Conservation (phyloP, 2,113 vertebrate species). For the Trichechus manatus region DNA sequence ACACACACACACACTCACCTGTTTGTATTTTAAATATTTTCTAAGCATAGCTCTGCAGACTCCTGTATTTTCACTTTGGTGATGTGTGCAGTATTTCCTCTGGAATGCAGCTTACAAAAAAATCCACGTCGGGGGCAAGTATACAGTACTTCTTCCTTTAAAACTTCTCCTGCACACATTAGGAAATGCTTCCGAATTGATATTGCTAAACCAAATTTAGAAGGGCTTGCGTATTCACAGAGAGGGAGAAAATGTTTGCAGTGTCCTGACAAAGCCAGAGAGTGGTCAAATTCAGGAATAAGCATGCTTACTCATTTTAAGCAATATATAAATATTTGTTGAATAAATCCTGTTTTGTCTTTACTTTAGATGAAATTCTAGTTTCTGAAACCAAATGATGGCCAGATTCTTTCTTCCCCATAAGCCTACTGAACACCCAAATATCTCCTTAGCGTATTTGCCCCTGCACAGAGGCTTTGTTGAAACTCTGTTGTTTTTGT, state of each 20-base stretch:
- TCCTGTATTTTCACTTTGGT: neutral
- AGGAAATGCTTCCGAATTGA: neutral
- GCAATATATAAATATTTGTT: conserved; percentile 24
- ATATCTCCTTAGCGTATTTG: neutral
- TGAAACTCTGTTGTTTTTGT: neutral
- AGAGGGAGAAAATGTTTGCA: neutral
- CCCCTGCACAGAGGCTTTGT: neutral
- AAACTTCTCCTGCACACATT: neutral
- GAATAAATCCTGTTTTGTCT: conserved; percentile 30
- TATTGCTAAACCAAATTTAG: neutral
- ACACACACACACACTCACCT: neutral
- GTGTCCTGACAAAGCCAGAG: conserved; percentile 1
- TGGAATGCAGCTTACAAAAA: neutral
- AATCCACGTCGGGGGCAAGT: neutral
- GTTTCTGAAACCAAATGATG: neutral
- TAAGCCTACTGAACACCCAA: neutral
- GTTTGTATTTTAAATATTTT: conserved; percentile 16
- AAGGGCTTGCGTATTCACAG: neutral
- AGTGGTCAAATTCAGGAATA: neutral
- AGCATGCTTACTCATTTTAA: conserved; percentile 45
- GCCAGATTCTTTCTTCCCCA: neutral
- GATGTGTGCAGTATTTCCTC: neutral
- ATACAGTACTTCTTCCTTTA: neutral
- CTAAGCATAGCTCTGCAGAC: neutral
- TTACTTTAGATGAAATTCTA: neutral